These are phyloP conservation scores for Scaptomyza tumidula DNA, from an alignment of 2,888 invertebrate species.

Conservation along the genomic window DNA sequence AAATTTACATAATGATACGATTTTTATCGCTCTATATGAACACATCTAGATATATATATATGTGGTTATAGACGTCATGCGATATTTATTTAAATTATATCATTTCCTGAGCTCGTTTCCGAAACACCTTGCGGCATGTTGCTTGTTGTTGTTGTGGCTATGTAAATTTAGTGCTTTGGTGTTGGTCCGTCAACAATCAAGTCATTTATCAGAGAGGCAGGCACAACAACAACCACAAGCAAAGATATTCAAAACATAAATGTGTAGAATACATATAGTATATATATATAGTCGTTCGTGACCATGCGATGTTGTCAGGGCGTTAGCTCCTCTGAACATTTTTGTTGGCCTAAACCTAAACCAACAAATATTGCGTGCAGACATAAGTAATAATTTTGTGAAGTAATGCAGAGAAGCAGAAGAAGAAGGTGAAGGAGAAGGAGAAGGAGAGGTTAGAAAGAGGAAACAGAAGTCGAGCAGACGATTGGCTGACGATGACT, in stretches of 20 bases:
- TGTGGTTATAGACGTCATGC: slow-evolving; percentile 50
- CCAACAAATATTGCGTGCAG: slow-evolving; percentile 73
- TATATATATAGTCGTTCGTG: slow-evolving; percentile 48
- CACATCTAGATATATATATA: slow-evolving; percentile 19
- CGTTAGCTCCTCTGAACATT: slow-evolving; percentile 11
- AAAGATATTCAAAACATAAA: slow-evolving; percentile 64
- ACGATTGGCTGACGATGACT: slow-evolving; percentile 52
- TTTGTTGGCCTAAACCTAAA: slow-evolving; percentile 56
- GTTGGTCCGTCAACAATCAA: slow-evolving; percentile 50
- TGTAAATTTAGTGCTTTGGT: slow-evolving; percentile 56
- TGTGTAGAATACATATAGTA: slow-evolving; percentile 39
- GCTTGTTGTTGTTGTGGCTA: slow-evolving; percentile 27
- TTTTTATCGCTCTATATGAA: slow-evolving; percentile 47
- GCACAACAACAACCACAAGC: no score
- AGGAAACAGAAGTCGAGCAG: slow-evolving; percentile 64
- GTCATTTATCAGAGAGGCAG: slow-evolving; percentile 61
- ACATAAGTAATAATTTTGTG: slow-evolving; percentile 63
- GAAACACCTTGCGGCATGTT: slow-evolving; percentile 50
- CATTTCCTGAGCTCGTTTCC: slow-evolving; percentile 61
- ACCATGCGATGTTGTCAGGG: slow-evolving; percentile 36
- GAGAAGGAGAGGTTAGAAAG: slow-evolving; percentile 5
- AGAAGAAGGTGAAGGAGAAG: slow-evolving; percentile 15
- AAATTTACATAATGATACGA: slow-evolving; percentile 50
- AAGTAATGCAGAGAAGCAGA: slow-evolving; percentile 31
- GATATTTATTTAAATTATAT: slow-evolving; percentile 66